Conservation (phyloP, 2,888 invertebrate genomes). For the Cynaeus angustus region DNA sequence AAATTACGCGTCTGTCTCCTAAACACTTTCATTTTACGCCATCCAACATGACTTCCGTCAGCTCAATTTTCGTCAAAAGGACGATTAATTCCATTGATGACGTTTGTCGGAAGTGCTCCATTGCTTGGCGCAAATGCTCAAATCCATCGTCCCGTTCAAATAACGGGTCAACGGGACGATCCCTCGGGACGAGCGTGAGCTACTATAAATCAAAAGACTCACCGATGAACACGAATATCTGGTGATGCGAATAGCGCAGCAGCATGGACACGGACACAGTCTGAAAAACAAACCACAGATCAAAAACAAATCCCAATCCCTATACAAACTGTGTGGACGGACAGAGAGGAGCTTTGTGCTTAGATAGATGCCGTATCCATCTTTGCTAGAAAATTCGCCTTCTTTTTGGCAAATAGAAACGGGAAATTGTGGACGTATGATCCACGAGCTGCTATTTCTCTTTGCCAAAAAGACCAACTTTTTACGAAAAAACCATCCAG, state of each 20-base stretch:
- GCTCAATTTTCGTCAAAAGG: constrained; percentile 16
- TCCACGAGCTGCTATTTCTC: background rate
- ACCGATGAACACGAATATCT: constrained; percentile 99
- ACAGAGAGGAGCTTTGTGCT: constrained; percentile 41
- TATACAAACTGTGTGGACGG: constrained; percentile 28
- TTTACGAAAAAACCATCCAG: background rate
- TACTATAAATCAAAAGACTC: constrained; percentile 72
- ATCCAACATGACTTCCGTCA: constrained; percentile 19
- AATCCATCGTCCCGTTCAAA: constrained; percentile 18
- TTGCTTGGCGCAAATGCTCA: constrained; percentile 8
- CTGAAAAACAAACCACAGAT: constrained; percentile 79
- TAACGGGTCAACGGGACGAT: constrained; percentile 45
- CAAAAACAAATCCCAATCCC: constrained; percentile 57
- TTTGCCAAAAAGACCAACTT: constrained; percentile 2
- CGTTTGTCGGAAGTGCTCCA: constrained; percentile 29
- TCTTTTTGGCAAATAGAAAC: constrained; percentile 29
- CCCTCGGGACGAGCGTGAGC: constrained; percentile 59
- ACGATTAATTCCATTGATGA: constrained; percentile 33
- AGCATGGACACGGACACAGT: constrained; percentile 99
- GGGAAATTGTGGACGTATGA: background rate
- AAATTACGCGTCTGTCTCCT: background rate
- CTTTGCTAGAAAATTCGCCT: constrained; percentile 19
- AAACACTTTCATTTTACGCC: constrained; percentile 17
- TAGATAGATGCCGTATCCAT: constrained; percentile 26
- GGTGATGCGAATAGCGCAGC: constrained; percentile 98